A percentile compares a stretch with the other conserved stretches of the same genome.
Conservation (phyloP, 2,113 vertebrate genomes). For the Tympanuchus pallidicinctus region DNA sequence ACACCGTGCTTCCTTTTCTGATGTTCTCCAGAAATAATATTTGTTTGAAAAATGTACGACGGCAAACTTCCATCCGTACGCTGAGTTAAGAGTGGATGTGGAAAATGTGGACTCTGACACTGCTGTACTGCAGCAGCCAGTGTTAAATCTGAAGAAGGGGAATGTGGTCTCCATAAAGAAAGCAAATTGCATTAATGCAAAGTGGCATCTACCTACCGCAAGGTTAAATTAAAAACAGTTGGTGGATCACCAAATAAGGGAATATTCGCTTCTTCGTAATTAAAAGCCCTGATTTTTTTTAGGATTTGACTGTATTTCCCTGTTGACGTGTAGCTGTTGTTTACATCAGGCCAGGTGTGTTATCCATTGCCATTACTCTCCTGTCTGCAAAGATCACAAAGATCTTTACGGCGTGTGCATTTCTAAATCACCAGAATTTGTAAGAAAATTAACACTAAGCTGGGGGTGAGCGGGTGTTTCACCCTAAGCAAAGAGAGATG, state of each 20-base stretch:
- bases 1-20: accelerated
- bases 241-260: slow-evolving; percentile 56
- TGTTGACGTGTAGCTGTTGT: neutral
- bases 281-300: slow-evolving; percentile 57
- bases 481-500: neutral
- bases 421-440: neutral
- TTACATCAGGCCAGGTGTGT: neutral
- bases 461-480: slow-evolving; percentile 8
- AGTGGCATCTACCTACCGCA: slow-evolving; percentile 57
- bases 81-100: neutral
- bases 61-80: neutral
- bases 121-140: slow-evolving; percentile 8
- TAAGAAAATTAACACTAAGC: slow-evolving; percentile 36
- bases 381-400: neutral
- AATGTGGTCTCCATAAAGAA: slow-evolving; percentile 35
- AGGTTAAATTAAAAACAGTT: slow-evolving; percentile 73
- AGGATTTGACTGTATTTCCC: neutral
- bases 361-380: neutral
- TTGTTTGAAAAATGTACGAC: neutral
- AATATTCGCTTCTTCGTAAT: slow-evolving; percentile 66
- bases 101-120: neutral
- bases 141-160: slow-evolving; percentile 18
- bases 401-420: neutral
- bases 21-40: neutral
- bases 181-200: slow-evolving; percentile 49